These are phyloP conservation scores for Smittia sp. DNA, from an alignment of 2,888 invertebrate genomes.

Conservation along the genomic window DNA sequence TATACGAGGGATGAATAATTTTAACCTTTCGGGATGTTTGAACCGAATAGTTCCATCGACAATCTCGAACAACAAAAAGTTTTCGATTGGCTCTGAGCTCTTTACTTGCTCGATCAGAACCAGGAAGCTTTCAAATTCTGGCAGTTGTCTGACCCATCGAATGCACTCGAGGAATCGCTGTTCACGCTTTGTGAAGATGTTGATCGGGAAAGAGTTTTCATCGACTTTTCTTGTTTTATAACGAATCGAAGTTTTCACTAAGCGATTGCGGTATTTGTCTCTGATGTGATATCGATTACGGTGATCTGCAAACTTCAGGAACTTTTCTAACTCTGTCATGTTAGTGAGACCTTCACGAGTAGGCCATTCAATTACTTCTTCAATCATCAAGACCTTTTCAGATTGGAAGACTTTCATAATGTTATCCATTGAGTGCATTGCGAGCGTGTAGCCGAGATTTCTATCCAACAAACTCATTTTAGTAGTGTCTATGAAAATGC, in stretches of 20 bases:
- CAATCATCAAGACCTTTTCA: not conserved
- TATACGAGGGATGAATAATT: not conserved
- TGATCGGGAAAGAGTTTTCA: not conserved
- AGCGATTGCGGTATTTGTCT: not conserved
- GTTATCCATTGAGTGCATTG: not conserved
- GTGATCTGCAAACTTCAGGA: not conserved
- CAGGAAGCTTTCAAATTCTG: not conserved
- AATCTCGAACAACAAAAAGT: not conserved
- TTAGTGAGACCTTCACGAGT: not conserved
- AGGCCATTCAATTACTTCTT: constrained; percentile 2
- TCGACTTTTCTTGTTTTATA: not conserved
- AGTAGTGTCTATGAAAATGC: not conserved
- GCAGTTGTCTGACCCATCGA: not conserved
- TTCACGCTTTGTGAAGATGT: not conserved
- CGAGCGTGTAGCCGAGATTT: not conserved
- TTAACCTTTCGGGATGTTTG: not conserved
- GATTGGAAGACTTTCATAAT: not conserved
- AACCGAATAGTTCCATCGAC: not conserved
- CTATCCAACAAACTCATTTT: not conserved
- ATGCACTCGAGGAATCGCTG: not conserved
- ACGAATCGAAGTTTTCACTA: not conserved
- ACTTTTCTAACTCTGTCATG: not conserved
- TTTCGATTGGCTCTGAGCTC: not conserved
- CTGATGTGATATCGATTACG: not conserved
- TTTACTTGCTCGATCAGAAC: not conserved